phyloP scores from a whole-genome alignment of 2,797 vertebrate species.

The Halcyon smyrnensis region DNA sequence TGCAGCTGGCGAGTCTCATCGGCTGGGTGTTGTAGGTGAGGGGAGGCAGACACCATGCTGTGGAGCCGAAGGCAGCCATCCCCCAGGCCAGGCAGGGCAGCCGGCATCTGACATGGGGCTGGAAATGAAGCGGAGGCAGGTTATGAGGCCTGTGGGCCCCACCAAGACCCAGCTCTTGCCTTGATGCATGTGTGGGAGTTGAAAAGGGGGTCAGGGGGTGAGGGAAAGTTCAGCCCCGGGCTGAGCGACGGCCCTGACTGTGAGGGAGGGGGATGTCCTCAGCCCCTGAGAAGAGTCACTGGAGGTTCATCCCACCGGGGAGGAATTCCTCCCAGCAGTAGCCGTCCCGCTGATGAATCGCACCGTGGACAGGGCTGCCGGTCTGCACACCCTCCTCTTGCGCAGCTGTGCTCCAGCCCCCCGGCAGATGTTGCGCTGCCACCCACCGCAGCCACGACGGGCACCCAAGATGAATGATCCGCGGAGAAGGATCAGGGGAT shows the following conservation, averaged over 20 bases:
- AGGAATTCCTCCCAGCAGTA: slow-evolving; percentile 69
- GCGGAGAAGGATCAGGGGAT: fast-evolving
- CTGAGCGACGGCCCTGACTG: slow-evolving; percentile 66
- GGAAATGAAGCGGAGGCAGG: neutral
- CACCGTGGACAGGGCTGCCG: neutral
- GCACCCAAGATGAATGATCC: fast-evolving
- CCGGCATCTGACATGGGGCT: neutral
- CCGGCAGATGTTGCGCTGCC: slow-evolving; percentile 21
- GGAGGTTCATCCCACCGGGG: slow-evolving; percentile 70
- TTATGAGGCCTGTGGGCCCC: slow-evolving; percentile 16
- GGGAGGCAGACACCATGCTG: neutral
- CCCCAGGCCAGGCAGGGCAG: fast-evolving
- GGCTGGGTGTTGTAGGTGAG: fast-evolving
- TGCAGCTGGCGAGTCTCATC: fast-evolving
- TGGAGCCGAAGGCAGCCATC: fast-evolving
- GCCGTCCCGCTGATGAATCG: slow-evolving; percentile 74
- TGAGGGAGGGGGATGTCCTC: neutral
- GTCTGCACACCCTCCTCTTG: neutral
- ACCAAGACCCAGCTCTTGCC: slow-evolving; percentile 2
- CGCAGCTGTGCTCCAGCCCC: slow-evolving; percentile 45
- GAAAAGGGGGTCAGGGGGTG: slow-evolving; percentile 83
- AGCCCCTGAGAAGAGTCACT: slow-evolving; percentile 64
- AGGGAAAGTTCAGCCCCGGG: slow-evolving; percentile 82
- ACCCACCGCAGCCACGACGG: neutral
- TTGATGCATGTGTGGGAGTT: slow-evolving; percentile 64